Percentiles rank a stretch among this genome's conserved stretches.
Conservation (phyloP, 2,113 vertebrate genomes). For the Tragelaphus imberbis region DNA sequence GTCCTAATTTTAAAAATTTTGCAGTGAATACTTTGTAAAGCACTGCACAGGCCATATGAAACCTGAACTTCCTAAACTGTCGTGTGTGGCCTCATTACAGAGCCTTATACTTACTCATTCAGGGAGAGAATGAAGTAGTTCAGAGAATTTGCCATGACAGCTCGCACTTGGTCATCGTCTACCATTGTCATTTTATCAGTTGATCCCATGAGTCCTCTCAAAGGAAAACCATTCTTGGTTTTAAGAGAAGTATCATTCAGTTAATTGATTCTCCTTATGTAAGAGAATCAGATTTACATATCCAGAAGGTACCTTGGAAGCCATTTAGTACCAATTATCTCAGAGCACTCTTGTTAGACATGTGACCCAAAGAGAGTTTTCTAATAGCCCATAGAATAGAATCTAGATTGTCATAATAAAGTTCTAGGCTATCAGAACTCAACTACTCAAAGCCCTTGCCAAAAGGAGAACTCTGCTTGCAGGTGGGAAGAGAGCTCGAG, state of each 20-base stretch:
- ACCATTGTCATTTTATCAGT: not conserved
- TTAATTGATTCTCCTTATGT: not conserved
- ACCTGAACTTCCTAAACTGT: not conserved
- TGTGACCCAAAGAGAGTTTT: not conserved
- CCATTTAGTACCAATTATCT: not conserved
- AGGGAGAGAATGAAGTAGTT: not conserved
- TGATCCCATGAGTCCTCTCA: not conserved
- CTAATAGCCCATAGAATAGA: not conserved
- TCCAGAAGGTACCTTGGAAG: not conserved
- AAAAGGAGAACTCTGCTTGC: not conserved
- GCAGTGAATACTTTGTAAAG: not conserved
- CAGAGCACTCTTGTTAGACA: not conserved
- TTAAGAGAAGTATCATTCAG: not conserved
- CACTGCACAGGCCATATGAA: not conserved
- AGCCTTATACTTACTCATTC: not conserved
- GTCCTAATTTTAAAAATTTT: not conserved
- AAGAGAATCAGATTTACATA: not conserved
- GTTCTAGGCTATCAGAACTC: not conserved
- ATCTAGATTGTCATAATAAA: not conserved
- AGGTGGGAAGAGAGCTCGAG: not conserved
- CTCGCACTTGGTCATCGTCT: not conserved
- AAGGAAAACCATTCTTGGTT: not conserved
- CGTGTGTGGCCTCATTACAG: not conserved
- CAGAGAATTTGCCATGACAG: not conserved
- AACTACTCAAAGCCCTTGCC: not conserved